Percentiles rank a stretch among this genome's conserved stretches.
These are phyloP conservation scores for Cephalopholis sonnerati DNA, from an alignment of 2,113 vertebrate genomes.

Conservation along the genomic window DNA sequence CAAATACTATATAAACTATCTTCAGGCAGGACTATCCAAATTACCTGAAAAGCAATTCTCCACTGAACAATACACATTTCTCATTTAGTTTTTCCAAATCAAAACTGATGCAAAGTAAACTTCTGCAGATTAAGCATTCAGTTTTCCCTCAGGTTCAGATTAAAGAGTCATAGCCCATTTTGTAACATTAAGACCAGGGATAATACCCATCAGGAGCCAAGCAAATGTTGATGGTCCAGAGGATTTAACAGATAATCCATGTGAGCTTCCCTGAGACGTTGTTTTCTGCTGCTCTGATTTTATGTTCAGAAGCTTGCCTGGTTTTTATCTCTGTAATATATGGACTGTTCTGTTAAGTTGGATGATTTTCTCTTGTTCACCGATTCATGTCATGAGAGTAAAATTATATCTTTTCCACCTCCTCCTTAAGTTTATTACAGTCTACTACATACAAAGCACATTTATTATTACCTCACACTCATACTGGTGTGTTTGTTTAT, in stretches of 20 bases:
- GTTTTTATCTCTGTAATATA: neutral
- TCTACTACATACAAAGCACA: neutral
- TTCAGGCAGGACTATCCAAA: too few species aligned
- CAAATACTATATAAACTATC: too few species aligned
- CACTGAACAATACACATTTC: neutral
- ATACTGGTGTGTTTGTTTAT: neutral
- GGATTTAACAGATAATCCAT: constrained; percentile 57
- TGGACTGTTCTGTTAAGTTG: neutral
- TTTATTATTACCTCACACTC: neutral
- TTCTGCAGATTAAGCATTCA: neutral
- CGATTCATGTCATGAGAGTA: neutral
- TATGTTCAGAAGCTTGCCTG: neutral
- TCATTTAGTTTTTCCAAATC: neutral
- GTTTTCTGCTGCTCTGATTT: constrained; percentile 5
- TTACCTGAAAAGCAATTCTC: neutral
- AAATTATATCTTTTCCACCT: neutral
- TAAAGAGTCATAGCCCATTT: constrained; percentile 17
- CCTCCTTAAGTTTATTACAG: neutral
- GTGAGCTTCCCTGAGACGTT: neutral
- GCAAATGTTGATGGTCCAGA: constrained; percentile 19
- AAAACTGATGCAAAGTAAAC: neutral
- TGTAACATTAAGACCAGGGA: constrained; percentile 17
- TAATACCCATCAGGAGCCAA: constrained; percentile 25
- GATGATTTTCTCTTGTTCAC: neutral
- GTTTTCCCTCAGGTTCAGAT: neutral